Base-by-base conservation (phyloP, 2,888 invertebrate species). In the Drosophila mimetica region DNA sequence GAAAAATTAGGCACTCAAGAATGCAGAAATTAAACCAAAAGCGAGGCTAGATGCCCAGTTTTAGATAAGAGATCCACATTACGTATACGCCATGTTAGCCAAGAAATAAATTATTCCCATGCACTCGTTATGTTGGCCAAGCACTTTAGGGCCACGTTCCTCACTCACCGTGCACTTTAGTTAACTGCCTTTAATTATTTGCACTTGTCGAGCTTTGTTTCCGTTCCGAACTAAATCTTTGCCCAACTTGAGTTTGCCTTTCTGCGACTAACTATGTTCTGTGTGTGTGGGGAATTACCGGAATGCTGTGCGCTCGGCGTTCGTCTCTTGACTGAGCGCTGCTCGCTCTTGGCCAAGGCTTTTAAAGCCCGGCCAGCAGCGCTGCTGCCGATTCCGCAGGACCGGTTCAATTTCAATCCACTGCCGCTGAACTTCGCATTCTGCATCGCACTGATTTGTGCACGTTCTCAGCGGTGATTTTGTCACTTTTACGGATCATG, bases 91-190 rank as follows among this genome's bases (percentile, higher is more conserved):
- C 66, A 53, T 14, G 67, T 53, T 66, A 34, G 67, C 52, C 18
- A 25, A 39, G 69, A 63, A 63, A 32, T 42, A 4, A 28, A 39
- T 30, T 32, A 37, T 51, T 37, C 52, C 18, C 58, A 61, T 57
- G 22, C 52, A 75, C 41, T 44, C 53, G 57, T 67, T 72, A 74
- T 71, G 74, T 63, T 72, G 66, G 55, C 63, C 63, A 71, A 71
- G 79, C 85, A 81, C 82, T 73, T 77, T 69, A 72, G 70, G 36
- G 47, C 50, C 55, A 6, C 32, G 2, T 18, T 39, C 32, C 37
- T 51, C 84, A 75, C 86, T 78, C 74, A 82, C 81, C 88, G 74
- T 67, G 86, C 86, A 89, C 89, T 84, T 84, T 67, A 77, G 71
- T 63, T 70, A 60, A 58, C 59, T 75, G 71, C 71, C 48, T 88